Evolutionary conservation across 2,113 vertebrate genomes (phyloP), one percentile per base, ranked within the genome.

Genomic region (Myodes glareolus): DNA sequence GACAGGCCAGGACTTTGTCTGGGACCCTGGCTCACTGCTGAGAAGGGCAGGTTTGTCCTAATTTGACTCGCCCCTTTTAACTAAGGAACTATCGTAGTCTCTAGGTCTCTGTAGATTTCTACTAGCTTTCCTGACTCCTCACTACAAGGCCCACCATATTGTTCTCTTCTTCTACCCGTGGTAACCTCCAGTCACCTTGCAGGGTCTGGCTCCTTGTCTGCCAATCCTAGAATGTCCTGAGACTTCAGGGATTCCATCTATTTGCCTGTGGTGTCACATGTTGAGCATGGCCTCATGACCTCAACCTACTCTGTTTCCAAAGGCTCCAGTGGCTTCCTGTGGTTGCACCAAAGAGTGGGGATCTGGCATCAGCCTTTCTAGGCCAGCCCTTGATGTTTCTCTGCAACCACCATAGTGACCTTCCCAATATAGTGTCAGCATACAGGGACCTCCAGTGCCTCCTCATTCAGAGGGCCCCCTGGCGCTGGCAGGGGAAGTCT

Each of bases 231-330:
- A 70, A 88, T 94, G 50, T 90, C n/a, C n/a, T 63, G 88, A 96
- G 88, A 55, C 42, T 67, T 92, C 29, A 84, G 92, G 90, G 78
- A 73, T 72, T 52, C 80, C 65, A 21, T 68, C 63, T 92, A n/a
- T 67, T 75, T 80, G 76, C 68, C 61, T n/a, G n/a, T 82, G 90
- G 67, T 75, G 90, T 65, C 80, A 52, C 80, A 90, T 63, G 77
- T 91, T 70, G 63, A n/a, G 17, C 39, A 93, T 96, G 94, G 70
- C 36, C 90, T 85, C 67, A 70, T 95, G 14, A 85, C 67, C 88
- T 96, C 55, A 7, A 78, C 84, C 84, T 65, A 23, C 45, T 91
- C 3, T 2, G 50, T 92, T 93, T 93, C 80, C 65, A 92, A 31
- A 92, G 65, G 36, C 45, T 90, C 76, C 13, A n/a, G 17, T 91